These are phyloP conservation scores for Planiliza haematocheilus DNA, from an alignment of 2,113 vertebrate species.

Conservation along the genomic window DNA sequence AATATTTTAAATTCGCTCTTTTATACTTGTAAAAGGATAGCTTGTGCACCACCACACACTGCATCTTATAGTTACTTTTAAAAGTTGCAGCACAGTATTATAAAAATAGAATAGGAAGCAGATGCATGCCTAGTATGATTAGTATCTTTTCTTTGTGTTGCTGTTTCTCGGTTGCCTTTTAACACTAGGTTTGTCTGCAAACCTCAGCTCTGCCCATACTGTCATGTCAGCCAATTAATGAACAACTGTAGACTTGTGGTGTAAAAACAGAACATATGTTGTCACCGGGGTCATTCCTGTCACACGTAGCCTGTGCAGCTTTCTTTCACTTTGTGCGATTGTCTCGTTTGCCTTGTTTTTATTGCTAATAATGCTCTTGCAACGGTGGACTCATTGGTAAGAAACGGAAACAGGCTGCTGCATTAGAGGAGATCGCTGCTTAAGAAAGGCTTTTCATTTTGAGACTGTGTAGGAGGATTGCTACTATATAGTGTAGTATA, in stretches of 20 bases:
- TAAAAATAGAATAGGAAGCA: not conserved
- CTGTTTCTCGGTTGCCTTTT: not conserved
- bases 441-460: constrained; percentile 4
- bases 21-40: constrained; percentile 5
- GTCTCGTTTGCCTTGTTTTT: constrained; percentile 6
- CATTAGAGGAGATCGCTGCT: constrained; percentile 11
- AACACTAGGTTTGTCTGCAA: constrained; percentile 24
- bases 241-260: constrained; percentile 26
- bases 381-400: not conserved
- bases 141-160: not conserved
- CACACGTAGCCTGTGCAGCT: not conserved
- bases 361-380: constrained; percentile 14
- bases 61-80: not conserved
- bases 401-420: constrained; percentile 34
- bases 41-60: not conserved
- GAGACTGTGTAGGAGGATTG: constrained; percentile 13
- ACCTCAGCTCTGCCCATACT: constrained; percentile 29
- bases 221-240: constrained; percentile 49
- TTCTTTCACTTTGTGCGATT: constrained; percentile 7
- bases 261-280: constrained; percentile 29
- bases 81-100: not conserved
- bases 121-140: constrained; percentile 3
- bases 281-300: constrained; percentile 36
- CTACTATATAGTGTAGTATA: not conserved
- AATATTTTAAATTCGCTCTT: not conserved